Evolutionary conservation across 2,888 invertebrate genomes (phyloP).

Genomic region (Sceliomorpha sp.): DNA sequence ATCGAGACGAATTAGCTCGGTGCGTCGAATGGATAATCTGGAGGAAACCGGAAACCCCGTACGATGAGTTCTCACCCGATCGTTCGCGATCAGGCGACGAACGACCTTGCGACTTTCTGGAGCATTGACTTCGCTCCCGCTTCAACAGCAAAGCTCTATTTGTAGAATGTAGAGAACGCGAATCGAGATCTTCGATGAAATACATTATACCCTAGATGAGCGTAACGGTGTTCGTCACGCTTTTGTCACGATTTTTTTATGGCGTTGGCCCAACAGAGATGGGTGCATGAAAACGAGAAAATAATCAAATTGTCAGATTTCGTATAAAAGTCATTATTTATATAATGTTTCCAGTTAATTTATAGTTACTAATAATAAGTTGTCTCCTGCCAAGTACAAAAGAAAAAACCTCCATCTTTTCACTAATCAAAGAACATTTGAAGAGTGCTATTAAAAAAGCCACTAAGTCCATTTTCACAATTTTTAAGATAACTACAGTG

Average conservation of each 20-base stretch:
- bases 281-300: slow-evolving; percentile 12
- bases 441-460: no score
- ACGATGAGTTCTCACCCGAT: slow-evolving; percentile 58
- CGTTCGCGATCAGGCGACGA: slow-evolving; percentile 66
- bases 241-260: slow-evolving; percentile 38
- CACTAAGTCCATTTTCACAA: no score
- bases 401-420: no score
- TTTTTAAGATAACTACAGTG: no score
- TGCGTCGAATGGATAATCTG: slow-evolving; percentile 45
- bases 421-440: no score
- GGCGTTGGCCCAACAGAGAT: slow-evolving; percentile 4
- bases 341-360: no score
- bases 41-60: slow-evolving; percentile 56
- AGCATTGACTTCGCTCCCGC: slow-evolving; percentile 51
- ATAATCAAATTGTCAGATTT: slow-evolving; percentile 5
- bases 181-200: slow-evolving; percentile 50
- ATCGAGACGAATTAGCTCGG: slow-evolving; percentile 46
- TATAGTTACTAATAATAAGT: no score
- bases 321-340: no score
- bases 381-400: no score
- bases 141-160: slow-evolving; percentile 39
- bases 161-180: slow-evolving; percentile 49
- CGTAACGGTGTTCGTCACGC: slow-evolving; percentile 52
- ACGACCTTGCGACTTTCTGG: slow-evolving; percentile 71
- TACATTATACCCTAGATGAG: slow-evolving; percentile 43